Evolutionary conservation across 23 tunicate genomes (phyloP).

Genomic region (Ascidia mentula): DNA sequence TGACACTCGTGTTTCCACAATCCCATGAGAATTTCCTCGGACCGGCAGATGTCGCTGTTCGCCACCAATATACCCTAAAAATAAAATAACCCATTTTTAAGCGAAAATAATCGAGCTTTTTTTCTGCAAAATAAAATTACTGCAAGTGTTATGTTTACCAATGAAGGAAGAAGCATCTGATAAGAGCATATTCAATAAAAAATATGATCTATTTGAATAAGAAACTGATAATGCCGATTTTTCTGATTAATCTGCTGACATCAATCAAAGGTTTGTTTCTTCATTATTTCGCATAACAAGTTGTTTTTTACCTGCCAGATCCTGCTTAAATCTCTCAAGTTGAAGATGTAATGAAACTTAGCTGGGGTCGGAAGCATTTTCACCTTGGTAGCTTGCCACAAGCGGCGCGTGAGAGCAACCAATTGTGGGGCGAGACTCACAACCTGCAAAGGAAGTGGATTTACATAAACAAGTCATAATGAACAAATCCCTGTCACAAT

Average conservation of each 20-base stretch:
- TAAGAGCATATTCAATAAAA: no score
- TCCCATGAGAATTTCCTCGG: constrained; percentile 55
- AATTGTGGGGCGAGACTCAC: constrained; percentile 52
- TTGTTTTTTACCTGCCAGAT: constrained; percentile 90
- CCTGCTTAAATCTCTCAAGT: constrained; percentile 96
- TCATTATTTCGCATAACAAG: neutral
- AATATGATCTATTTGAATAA: no score
- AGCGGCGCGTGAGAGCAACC: constrained; percentile 76
- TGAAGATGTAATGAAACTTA: constrained; percentile 99
- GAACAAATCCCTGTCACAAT: neutral
- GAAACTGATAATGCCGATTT: no score
- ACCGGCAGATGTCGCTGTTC: constrained; percentile 30
- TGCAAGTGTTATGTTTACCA: no score
- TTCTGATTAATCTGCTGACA: no score
- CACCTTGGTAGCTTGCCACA: constrained; percentile 94
- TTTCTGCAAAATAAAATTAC: no score
- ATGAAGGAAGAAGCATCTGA: no score
- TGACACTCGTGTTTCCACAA: constrained; percentile 99
- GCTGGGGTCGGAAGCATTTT: constrained; percentile 99
- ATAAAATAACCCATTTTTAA: neutral
- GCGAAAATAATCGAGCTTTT: no score
- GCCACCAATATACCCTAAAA: constrained; percentile 73
- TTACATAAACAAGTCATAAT: neutral
- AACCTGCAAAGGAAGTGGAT: constrained; percentile 30
- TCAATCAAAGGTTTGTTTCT: no score